These are phyloP conservation scores for Oreochromis tanganicae DNA, from an alignment of 2,113 vertebrate genomes.

Conservation along the genomic window DNA sequence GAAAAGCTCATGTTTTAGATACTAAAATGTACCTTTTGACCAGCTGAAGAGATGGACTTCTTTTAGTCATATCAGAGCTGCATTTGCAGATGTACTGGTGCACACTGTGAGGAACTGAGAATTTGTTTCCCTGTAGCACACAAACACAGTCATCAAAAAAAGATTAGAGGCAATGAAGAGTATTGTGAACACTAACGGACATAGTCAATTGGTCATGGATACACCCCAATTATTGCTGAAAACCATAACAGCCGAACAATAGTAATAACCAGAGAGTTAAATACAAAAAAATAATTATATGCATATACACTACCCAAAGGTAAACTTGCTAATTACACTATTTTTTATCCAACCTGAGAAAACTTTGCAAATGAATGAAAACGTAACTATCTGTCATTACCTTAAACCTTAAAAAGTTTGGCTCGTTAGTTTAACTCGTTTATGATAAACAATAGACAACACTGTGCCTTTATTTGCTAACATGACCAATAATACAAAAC, in stretches of 20 bases:
- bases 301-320: background rate
- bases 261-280: background rate
- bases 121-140: background rate
- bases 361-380: background rate
- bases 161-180: accelerated
- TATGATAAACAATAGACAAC: conserved; percentile 40
- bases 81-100: conserved; percentile 20
- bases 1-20: background rate
- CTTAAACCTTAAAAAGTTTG: background rate
- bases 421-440: background rate
- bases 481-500: background rate
- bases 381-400: background rate
- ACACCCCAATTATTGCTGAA: background rate
- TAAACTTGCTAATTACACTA: background rate
- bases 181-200: background rate
- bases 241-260: background rate
- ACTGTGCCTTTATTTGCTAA: conserved; percentile 16
- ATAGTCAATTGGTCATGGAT: background rate
- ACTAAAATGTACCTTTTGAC: conserved; percentile 44
- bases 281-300: background rate
- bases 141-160: background rate
- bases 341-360: background rate
- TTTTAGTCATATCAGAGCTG: conserved; percentile 54
- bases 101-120: background rate
- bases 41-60: conserved; percentile 45